Base-by-base conservation (phyloP, 2,113 vertebrate genomes). In the Parus major region DNA sequence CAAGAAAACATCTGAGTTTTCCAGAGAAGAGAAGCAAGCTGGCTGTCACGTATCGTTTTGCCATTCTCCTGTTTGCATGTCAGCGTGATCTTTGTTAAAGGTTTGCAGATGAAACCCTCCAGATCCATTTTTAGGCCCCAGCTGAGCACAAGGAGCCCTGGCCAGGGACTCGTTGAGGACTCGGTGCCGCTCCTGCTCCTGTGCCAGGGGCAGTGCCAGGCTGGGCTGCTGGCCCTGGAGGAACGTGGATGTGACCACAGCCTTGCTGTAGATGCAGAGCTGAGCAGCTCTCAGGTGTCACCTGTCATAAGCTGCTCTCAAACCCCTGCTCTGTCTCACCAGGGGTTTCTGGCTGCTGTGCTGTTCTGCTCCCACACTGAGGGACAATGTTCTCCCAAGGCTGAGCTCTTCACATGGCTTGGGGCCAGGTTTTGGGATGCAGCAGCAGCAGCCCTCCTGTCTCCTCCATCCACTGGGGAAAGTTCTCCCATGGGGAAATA, bases 131-230 rank as follows among this genome's bases (percentile, higher is more conserved):
- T 36, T 6, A 36, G 53, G 11, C 35, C 60, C 28, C 53, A 15
- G 44, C 57, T 64, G 85, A 42, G 73, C 0, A 2, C 73, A 20
- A 2, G 41, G n/a, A 52, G 46, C 36, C 15, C 6, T 11, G 56
- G 53, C 44, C 3, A 2, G 10, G 88, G 59, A 2, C 44, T 23
- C 4, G 39, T 11, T 39, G 23, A 50, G 84, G 72, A 21, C 82
- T 41, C 0, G 0, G 61, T 36, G 64, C 17, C 12, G 0, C 33
- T n/a, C 15, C 61, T 5, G 29, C 66, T 13, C 3, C 0, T 0
- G 5, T 28, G 56, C 46, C 12, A 0, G 0, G 47, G 65, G 47
- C 15, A 15, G 1, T 46, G 71, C 65, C 52, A 7, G 75, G 10
- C 15, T 11, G 8, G 39, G 1, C 0, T 1, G 3, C 59, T 44